These are phyloP conservation scores for Diarsia dahlii DNA, from an alignment of 2,888 invertebrate genomes.

Conservation along the genomic window DNA sequence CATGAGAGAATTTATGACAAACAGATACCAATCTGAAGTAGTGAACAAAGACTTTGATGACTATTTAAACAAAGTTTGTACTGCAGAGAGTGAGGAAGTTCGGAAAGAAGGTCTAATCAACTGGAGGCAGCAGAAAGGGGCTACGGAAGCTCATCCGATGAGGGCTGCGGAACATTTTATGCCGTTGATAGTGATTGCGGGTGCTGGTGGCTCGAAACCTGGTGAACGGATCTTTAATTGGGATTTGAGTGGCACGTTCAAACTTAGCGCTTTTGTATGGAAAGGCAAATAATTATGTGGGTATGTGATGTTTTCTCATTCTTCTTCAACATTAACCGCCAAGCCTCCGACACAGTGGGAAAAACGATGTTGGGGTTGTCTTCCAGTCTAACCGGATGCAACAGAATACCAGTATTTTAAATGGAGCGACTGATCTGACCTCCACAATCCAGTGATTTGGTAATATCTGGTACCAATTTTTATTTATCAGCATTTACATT, in stretches of 20 bases:
- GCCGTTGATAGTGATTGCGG: slow-evolving; percentile 85
- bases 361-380: not conserved
- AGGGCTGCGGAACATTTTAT: slow-evolving; percentile 86
- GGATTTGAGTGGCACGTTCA: slow-evolving; percentile 83
- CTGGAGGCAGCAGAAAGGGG: slow-evolving; percentile 83
- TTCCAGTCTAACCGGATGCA: not conserved
- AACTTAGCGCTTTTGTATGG: slow-evolving; percentile 86
- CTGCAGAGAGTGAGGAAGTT: slow-evolving; percentile 75
- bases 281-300: slow-evolving; percentile 72
- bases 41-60: slow-evolving; percentile 86
- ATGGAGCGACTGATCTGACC: not conserved
- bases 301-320: not conserved
- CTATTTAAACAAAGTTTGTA: slow-evolving; percentile 81
- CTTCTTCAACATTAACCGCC: not conserved
- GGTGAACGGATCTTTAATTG: slow-evolving; percentile 85
- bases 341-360: not conserved
- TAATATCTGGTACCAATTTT: not conserved
- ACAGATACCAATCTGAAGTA: slow-evolving; percentile 70
- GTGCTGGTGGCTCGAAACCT: slow-evolving; percentile 81
- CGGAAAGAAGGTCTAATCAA: slow-evolving; percentile 75
- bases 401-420: not conserved
- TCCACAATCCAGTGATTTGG: not conserved
- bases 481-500: no score
- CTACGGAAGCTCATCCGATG: slow-evolving; percentile 83
- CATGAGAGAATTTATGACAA: slow-evolving; percentile 83